phyloP scores from a whole-genome alignment of 2,113 vertebrate genomes.

The Lycaon pictus region DNA sequence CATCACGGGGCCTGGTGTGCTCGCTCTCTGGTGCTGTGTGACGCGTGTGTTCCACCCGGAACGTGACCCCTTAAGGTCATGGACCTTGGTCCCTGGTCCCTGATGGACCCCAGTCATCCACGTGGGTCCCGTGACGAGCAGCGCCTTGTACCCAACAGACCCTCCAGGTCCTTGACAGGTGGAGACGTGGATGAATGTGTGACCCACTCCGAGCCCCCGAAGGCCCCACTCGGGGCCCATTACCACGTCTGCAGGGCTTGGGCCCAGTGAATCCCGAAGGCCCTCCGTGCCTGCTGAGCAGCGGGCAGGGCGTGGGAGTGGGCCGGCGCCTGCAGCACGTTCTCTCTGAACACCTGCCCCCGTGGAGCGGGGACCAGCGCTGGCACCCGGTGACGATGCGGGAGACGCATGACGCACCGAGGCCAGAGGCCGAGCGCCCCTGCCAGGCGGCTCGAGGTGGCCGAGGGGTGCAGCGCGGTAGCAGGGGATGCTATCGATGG shows the following conservation, averaged over 20 bases:
- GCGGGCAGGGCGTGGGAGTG: not conserved
- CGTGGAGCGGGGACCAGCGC: not conserved
- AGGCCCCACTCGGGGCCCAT: not conserved
- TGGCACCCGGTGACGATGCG: conserved; percentile 61
- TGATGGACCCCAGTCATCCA: not conserved
- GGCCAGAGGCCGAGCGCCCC: conserved; percentile 24
- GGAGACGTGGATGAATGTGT: no score
- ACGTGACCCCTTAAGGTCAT: not conserved
- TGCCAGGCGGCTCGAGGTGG: not conserved
- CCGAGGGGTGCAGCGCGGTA: fast-evolving
- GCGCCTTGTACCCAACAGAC: not conserved
- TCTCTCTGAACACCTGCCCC: conserved; percentile 67
- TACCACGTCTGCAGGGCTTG: not conserved
- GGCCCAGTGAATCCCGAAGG: fast-evolving
- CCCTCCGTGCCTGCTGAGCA: not conserved
- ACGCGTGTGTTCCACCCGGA: fast-evolving
- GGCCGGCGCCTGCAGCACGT: conserved; percentile 4
- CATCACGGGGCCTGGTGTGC: fast-evolving
- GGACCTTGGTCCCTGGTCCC: not conserved
- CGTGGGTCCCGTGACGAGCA: no score
- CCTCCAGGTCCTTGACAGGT: not conserved
- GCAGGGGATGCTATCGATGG: conserved; percentile 20
- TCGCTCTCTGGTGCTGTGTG: fast-evolving
- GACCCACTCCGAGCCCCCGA: not conserved
- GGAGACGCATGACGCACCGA: conserved; percentile 58